Base-by-base conservation (phyloP, 2,113 vertebrate genomes). In the Ophiodon elongatus region DNA sequence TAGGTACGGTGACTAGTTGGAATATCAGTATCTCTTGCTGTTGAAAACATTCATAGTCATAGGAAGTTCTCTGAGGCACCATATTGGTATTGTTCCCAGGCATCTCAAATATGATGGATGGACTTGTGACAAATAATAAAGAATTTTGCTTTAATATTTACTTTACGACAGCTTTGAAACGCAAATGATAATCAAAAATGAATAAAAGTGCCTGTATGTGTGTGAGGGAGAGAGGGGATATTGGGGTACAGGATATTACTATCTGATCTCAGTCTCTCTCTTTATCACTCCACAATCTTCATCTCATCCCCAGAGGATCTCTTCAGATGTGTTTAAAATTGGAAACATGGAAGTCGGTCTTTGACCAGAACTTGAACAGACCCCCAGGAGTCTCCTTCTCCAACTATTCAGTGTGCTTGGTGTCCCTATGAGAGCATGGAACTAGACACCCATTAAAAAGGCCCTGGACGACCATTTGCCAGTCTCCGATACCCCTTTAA, bases 381-480 rank as follows among this genome's bases (percentile, higher is more conserved):
- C 85, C 75, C 76, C 33, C 33, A 87, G 78, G 82, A 80, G 79
- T 79, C 71, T 52, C 37, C 73, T 60, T 83, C 64, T 62, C 43
- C 23, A 56, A 66, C 29, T 71, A 65, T 83, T 84, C 41, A 66
- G 80, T 68, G 65, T 57, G 70, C 62, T 73, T 19, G 29, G 68
- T 35, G 76, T 79, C 74, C 83, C 75, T 84, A 35, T 68, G 86
- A 87, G 88, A 91, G 59, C 57, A 60, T 25, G 82, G 27, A 85
- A 86, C 73, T 57, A 86, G 75, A 89, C 83, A 86, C 73, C 80
- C 80, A 91, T 93, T 95, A 86, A 93, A 91, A 85, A 85, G 59
- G 41, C 75, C 76, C 80, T 35, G 79, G 75, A 89, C 37, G 71
- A 79, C 89, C 83, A 87, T 92, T 86, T 89, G 31, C 80, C 65